A percentile compares a stretch with the other conserved stretches of the same genome.
Evolutionary conservation across 1,140 invertebrate genomes (phyloP).

Genomic region (Thaumatotibia leucotreta): DNA sequence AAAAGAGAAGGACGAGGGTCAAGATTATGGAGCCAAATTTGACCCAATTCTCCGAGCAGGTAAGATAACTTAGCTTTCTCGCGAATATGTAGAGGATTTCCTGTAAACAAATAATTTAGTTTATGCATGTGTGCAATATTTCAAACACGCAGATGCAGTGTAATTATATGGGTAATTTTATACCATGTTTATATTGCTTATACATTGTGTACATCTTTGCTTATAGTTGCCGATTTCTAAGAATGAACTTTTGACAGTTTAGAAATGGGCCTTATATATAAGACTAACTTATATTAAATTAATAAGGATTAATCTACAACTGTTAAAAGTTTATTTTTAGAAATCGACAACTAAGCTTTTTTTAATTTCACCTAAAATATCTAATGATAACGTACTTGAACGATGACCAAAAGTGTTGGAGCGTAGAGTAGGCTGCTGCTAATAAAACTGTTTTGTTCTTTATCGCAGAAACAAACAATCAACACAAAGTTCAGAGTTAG

Average conservation of each 20-base stretch:
- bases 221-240: no score
- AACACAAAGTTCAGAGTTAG: slow-evolving; percentile 24
- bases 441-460: not conserved
- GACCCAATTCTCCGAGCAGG: slow-evolving; percentile 21
- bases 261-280: no score
- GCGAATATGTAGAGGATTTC: not conserved
- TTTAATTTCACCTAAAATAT: no score
- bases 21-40: slow-evolving; percentile 31
- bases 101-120: not conserved
- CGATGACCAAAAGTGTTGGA: not conserved
- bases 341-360: no score
- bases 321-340: no score
- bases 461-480: slow-evolving; percentile 17
- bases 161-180: not conserved
- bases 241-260: no score
- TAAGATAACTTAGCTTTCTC: not conserved
- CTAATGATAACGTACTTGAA: not conserved
- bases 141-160: not conserved
- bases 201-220: no score
- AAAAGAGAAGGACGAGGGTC: slow-evolving; percentile 16
- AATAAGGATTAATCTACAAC: no score
- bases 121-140: no score
- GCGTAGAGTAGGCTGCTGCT: not conserved
- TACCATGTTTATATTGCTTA: no score
- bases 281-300: no score